Conservation (phyloP, 2,797 vertebrate genomes). For the Cygnus olor region DNA sequence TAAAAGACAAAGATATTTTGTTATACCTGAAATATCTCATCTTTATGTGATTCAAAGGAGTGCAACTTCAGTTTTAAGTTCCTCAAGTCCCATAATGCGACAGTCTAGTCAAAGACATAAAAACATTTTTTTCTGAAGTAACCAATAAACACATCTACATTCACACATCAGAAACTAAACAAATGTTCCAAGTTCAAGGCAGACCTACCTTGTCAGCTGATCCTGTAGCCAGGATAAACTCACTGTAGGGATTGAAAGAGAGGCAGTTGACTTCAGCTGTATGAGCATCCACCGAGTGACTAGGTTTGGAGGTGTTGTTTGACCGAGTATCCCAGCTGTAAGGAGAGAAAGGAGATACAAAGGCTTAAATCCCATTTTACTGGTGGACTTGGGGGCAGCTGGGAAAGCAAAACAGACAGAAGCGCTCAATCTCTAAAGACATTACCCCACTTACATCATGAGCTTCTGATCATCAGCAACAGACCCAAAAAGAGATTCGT, state of each 20-base stretch:
- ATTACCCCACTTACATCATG: constrained; percentile 88
- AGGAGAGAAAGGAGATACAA: not conserved
- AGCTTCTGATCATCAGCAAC: constrained; percentile 98
- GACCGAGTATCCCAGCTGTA: constrained; percentile 95
- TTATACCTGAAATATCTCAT: constrained; percentile 98
- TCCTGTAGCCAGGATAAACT: constrained; percentile 96
- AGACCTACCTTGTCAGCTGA: constrained; percentile 92
- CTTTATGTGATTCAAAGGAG: constrained; percentile 98
- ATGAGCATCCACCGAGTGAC: constrained; percentile 97
- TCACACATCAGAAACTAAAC: not conserved
- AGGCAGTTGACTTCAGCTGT: constrained; percentile 98
- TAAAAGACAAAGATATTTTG: not conserved
- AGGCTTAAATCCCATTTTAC: not conserved
- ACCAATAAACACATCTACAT: fast-evolving
- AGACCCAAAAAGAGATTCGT: constrained; percentile 95
- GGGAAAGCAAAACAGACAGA: not conserved
- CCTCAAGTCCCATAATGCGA: constrained; percentile 96
- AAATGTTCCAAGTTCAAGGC: fast-evolving
- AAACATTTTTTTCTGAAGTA: not conserved
- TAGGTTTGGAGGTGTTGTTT: constrained; percentile 98
- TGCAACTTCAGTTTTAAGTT: constrained; percentile 97
- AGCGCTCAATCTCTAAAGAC: not conserved
- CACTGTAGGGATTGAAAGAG: constrained; percentile 97
- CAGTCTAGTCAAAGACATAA: constrained; percentile 82
- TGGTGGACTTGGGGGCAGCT: not conserved